Evolutionary conservation across 1,140 invertebrate species (phyloP).

Genomic region (Parasteatoda tepidariorum): DNA sequence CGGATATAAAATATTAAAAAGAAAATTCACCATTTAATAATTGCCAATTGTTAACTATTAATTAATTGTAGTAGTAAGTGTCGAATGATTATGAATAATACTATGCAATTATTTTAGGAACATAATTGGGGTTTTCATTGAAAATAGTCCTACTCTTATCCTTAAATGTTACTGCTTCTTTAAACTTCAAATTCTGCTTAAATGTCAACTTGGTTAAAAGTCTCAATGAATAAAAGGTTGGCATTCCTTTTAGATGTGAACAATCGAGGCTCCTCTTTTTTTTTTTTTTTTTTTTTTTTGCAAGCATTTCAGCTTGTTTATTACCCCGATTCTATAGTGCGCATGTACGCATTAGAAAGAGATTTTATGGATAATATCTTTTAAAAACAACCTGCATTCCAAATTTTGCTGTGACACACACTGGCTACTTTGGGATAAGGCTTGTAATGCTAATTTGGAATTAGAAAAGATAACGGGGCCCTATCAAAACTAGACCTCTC

Average conservation of each 20-base stretch:
- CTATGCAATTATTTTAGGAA: too few relatives aligned
- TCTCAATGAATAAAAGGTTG: background rate
- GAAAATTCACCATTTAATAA: too few relatives aligned
- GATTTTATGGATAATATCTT: background rate
- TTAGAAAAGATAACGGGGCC: background rate
- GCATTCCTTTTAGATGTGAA: background rate
- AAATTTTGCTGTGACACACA: background rate
- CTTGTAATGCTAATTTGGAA: background rate
- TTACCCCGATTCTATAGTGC: background rate
- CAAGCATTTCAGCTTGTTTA: background rate
- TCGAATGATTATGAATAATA: too few relatives aligned
- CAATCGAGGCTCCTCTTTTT: background rate
- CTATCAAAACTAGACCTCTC: too few relatives aligned
- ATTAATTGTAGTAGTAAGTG: too few relatives aligned
- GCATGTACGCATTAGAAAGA: background rate
- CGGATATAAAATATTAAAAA: too few relatives aligned
- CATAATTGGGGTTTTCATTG: background rate
- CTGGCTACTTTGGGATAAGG: background rate
- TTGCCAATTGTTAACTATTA: too few relatives aligned
- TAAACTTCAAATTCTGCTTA: background rate
- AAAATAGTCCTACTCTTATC: background rate
- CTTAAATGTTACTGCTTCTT: background rate
- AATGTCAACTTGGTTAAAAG: background rate
- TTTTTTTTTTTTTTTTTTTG: too few relatives aligned
- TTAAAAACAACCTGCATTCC: slow-evolving; percentile 4